Evolutionary conservation across 2,888 invertebrate genomes (phyloP), one percentile per base, ranked within the genome.

Genomic region (Leucozona laternaria): DNA sequence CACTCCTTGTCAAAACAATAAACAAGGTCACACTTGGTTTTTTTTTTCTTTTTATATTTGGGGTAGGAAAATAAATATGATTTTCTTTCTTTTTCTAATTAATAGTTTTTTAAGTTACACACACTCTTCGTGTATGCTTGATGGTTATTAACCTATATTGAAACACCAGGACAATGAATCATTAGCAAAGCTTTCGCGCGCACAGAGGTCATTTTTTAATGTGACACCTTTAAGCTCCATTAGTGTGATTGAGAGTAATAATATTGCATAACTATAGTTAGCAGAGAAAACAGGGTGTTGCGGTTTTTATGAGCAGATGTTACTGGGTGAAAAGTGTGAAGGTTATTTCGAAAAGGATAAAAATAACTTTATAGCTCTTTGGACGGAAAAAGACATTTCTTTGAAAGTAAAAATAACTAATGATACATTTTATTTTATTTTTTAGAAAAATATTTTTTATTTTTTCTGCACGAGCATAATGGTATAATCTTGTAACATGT

Each of bases 111-210:
- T 50, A 50, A 43, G 58, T 73, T 71, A 17, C 40, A 64, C 40
- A 64, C 45, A 64, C n/a, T 66, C 20, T 64, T 70, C 70, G 79
- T 64, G 57, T 79, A 43, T 45, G 71, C 40, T 34, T 70, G 40
- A 62, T 37, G 75, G 55, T 71, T 37, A 40, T 80, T 84, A 80
- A 76, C 80, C 84, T 84, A 80, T 22, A 79, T 84, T 50, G 53
- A 2, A 66, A 17, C 31, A 34, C 15, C 34, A 79, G 75, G 76
- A 84, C 45, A 58, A 25, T 11, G 71, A 45, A 66, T 60, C 70
- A 66, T 76, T 72, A 80, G 72, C 53, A 60, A 80, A 66, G 55
- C 50, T 75, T 71, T 79, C 64, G 40, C 64, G 48, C 58, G 34
- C 68, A 34, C 8, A 22, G 48, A 57, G 76, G 84, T 55, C 66